Evolutionary conservation across 2,113 vertebrate genomes (phyloP).

Genomic region (Brachypodius melanocephalos): DNA sequence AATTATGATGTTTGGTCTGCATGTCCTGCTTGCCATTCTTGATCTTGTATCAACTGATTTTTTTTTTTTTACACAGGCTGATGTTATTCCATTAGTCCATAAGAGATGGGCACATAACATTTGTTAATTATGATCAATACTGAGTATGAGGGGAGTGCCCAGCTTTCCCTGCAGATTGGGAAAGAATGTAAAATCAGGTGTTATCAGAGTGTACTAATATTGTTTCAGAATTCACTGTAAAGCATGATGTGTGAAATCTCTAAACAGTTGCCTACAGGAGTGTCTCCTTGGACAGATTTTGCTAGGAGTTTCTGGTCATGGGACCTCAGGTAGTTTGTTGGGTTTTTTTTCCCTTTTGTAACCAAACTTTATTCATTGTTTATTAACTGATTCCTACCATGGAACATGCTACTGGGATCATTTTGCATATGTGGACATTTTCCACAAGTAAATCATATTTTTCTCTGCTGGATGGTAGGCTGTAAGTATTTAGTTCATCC

Average conservation of each 20-base stretch:
- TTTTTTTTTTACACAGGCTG: background rate
- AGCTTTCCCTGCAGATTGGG: background rate
- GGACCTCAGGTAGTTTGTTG: background rate
- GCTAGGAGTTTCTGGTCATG: background rate
- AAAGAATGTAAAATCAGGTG: background rate
- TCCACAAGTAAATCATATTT: background rate
- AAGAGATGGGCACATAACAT: background rate
- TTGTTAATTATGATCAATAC: background rate
- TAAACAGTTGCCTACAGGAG: background rate
- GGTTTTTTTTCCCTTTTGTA: accelerated
- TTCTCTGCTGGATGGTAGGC: background rate
- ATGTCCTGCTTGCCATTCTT: background rate
- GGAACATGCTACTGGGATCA: background rate
- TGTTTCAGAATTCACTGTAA: background rate
- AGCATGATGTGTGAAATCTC: background rate
- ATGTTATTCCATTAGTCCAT: background rate
- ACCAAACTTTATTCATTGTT: background rate
- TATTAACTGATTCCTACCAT: background rate
- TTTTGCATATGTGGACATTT: background rate
- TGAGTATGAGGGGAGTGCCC: background rate
- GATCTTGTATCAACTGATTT: background rate
- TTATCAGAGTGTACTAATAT: background rate
- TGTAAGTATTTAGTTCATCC: background rate
- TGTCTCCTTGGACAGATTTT: background rate
- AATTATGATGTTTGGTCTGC: background rate